phyloP scores from a whole-genome alignment of 2,113 vertebrate species.

The Phrynosoma blainvillii region DNA sequence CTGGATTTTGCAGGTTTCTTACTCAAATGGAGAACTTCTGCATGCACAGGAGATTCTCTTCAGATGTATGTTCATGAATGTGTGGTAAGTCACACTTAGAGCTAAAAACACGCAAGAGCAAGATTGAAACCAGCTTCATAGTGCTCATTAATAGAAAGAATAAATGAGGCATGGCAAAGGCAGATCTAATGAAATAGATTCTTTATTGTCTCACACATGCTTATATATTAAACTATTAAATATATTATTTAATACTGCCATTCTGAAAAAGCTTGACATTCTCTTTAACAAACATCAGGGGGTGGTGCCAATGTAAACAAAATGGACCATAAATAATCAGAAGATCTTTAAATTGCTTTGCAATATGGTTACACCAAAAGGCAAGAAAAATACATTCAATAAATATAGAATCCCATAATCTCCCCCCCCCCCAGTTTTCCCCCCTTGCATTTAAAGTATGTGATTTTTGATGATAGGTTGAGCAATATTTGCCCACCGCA shows the following conservation, averaged over 20 bases:
- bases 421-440: neutral
- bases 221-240: constrained; percentile 66
- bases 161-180: constrained; percentile 29
- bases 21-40: neutral
- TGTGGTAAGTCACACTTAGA: too few relatives aligned
- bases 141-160: neutral
- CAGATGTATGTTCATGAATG: too few relatives aligned
- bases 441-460: constrained; percentile 33
- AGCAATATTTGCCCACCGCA: constrained; percentile 11
- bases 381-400: constrained; percentile 54
- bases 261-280: constrained; percentile 65
- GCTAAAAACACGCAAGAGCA: neutral
- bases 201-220: constrained; percentile 76
- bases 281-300: constrained; percentile 44
- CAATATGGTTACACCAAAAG: constrained; percentile 48
- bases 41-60: too few relatives aligned
- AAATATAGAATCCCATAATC: constrained; percentile 41
- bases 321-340: constrained; percentile 14
- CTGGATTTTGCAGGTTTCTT: neutral
- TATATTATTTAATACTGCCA: constrained; percentile 44
- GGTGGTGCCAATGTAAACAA: constrained; percentile 40
- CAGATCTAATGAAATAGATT: constrained; percentile 61
- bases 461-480: constrained; percentile 34
- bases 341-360: constrained; percentile 42
- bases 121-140: too few relatives aligned